phyloP scores from a whole-genome alignment of 2,888 invertebrate species.

The Phengaris alcon region DNA sequence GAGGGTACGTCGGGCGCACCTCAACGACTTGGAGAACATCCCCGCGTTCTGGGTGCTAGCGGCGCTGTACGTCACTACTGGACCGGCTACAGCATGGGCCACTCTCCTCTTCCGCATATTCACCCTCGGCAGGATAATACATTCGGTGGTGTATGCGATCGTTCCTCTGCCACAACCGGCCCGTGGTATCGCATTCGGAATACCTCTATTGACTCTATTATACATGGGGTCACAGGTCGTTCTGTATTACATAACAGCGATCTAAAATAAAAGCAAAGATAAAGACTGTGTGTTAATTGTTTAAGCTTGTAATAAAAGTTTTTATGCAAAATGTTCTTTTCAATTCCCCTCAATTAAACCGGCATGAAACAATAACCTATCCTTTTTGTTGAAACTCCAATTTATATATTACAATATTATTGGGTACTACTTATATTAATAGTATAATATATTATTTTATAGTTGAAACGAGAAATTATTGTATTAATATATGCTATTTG shows the following conservation, averaged over 20 bases:
- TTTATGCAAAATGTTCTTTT: no score
- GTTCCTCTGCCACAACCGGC: conserved; percentile 80
- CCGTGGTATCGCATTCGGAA: conserved; percentile 53
- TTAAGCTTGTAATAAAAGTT: no score
- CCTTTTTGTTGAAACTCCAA: no score
- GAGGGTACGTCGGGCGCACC: conserved; percentile 78
- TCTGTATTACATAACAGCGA: conserved; percentile 39
- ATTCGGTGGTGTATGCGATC: conserved; percentile 83
- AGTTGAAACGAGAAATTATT: no score
- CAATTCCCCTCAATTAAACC: no score
- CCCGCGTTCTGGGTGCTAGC: conserved; percentile 81
- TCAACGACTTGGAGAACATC: conserved; percentile 87
- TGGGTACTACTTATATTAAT: no score
- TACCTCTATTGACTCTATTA: conserved; percentile 43
- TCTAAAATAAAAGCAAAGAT: conserved; percentile 42
- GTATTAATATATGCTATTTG: no score
- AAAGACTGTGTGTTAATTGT: conserved; percentile 40
- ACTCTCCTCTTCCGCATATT: conserved; percentile 55
- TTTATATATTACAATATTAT: no score
- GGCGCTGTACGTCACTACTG: conserved; percentile 75
- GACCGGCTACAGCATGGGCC: conserved; percentile 52
- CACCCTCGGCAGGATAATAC: conserved; percentile 70
- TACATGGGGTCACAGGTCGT: conserved; percentile 61
- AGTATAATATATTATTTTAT: no score
- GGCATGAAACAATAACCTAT: no score